A percentile compares a stretch with the other conserved stretches of the same genome.
Conservation (phyloP, 2,888 invertebrate genomes). For the Thysanoteuthis rhombus region DNA sequence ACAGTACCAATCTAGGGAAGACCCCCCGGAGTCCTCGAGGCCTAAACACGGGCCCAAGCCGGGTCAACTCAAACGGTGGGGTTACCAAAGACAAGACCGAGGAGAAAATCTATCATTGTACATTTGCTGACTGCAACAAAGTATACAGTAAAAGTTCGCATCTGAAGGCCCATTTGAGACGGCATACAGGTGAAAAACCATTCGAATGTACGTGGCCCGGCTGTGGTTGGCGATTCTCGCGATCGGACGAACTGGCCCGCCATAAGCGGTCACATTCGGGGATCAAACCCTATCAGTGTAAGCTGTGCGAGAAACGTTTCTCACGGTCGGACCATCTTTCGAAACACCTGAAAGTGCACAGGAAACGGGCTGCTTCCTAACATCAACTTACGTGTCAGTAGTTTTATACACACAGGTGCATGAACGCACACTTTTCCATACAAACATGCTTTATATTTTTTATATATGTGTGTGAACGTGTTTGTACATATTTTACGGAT, state of each 20-base stretch:
- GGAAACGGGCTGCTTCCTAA: conserved; percentile 49
- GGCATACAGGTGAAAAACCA: conserved; percentile 83
- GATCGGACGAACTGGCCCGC: conserved; percentile 92
- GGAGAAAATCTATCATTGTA: conserved; percentile 75
- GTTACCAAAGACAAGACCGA: conserved; percentile 44
- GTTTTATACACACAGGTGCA: background rate
- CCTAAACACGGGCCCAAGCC: conserved; percentile 25
- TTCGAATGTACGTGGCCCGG: conserved; percentile 74
- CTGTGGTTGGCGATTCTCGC: conserved; percentile 91
- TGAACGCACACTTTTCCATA: background rate
- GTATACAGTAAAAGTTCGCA: conserved; percentile 98
- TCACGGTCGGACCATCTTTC: conserved; percentile 92
- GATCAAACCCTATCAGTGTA: conserved; percentile 90
- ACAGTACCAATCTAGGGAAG: conserved; percentile 42
- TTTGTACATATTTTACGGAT: background rate
- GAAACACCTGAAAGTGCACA: conserved; percentile 81
- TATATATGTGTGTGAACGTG: background rate
- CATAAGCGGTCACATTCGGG: conserved; percentile 95
- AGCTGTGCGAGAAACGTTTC: conserved; percentile 87
- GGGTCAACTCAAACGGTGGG: background rate
- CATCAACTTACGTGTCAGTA: background rate
- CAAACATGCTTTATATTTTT: background rate
- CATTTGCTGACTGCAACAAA: conserved; percentile 79
- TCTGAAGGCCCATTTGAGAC: conserved; percentile 91
- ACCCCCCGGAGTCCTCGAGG: conserved; percentile 38